phyloP scores from a whole-genome alignment of 2,888 invertebrate species.

The Pristionchus exspectatus region DNA sequence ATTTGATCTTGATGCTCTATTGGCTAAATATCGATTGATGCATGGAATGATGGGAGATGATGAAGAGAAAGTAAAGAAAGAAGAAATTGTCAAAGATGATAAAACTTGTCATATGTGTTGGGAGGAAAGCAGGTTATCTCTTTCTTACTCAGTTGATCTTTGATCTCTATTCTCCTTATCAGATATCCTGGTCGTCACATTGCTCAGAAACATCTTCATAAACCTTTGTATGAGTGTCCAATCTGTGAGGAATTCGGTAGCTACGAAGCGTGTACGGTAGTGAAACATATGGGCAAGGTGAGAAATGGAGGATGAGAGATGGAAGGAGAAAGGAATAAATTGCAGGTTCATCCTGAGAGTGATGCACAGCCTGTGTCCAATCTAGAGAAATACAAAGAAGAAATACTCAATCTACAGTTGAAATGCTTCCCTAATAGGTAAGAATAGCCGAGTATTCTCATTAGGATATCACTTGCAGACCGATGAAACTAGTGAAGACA shows the following conservation, averaged over 20 bases:
- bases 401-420: conserved; percentile 66
- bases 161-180: background rate
- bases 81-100: conserved; percentile 55
- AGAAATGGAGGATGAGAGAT: background rate
- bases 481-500: conserved; percentile 70
- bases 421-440: conserved; percentile 69
- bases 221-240: conserved; percentile 70
- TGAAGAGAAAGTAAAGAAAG: conserved; percentile 11
- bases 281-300: conserved; percentile 64
- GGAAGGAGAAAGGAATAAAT: background rate
- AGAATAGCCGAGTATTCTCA: background rate
- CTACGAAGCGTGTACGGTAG: conserved; percentile 69
- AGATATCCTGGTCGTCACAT: conserved; percentile 68
- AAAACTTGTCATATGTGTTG: conserved; percentile 69
- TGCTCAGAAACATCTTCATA: conserved; percentile 69
- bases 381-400: conserved; percentile 67
- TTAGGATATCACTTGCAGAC: conserved; percentile 54
- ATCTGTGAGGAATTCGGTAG: conserved; percentile 69
- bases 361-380: conserved; percentile 64
- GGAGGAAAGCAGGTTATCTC: conserved; percentile 61
- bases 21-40: conserved; percentile 10
- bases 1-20: background rate
- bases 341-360: conserved; percentile 60
- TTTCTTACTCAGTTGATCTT: background rate
- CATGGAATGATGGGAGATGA: conserved; percentile 25